Evolutionary conservation across 2,797 vertebrate species (phyloP).

Genomic region (Pseudotriccus pelzelni): DNA sequence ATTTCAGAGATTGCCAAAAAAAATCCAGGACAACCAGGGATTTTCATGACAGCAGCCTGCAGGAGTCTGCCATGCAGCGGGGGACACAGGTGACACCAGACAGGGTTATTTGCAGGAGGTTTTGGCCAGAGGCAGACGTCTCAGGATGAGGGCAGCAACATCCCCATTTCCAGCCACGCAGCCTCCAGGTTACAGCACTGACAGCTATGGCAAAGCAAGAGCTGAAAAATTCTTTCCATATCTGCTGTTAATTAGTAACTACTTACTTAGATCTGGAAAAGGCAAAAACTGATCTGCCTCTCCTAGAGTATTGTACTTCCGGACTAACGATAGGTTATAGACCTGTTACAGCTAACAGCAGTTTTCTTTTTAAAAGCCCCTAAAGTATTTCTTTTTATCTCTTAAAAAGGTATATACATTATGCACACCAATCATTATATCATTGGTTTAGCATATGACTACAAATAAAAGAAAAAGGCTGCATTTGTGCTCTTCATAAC

Average conservation of each 20-base stretch:
- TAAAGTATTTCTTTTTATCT: not conserved
- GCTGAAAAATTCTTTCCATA: not conserved
- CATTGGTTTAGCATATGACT: not conserved
- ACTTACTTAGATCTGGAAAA: not conserved
- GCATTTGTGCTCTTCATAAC: not conserved
- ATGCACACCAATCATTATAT: not conserved
- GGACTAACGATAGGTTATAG: not conserved
- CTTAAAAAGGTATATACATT: not conserved
- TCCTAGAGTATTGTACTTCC: not conserved
- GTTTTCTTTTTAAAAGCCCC: not conserved
- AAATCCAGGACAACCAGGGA: not conserved
- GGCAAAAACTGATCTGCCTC: not conserved
- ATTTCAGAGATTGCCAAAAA: not conserved
- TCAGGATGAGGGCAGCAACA: accelerated
- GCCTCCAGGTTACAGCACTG: accelerated
- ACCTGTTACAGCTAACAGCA: not conserved
- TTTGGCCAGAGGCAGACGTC: not conserved
- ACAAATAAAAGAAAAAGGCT: not conserved
- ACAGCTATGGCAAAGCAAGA: not conserved
- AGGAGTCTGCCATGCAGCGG: not conserved
- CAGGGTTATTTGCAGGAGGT: not conserved
- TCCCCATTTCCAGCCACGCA: accelerated
- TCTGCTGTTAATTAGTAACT: conserved; percentile 32
- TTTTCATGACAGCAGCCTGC: not conserved
- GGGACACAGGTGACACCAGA: not conserved